These are phyloP conservation scores for Cygnus atratus DNA, from an alignment of 2,113 vertebrate species.

Conservation along the genomic window DNA sequence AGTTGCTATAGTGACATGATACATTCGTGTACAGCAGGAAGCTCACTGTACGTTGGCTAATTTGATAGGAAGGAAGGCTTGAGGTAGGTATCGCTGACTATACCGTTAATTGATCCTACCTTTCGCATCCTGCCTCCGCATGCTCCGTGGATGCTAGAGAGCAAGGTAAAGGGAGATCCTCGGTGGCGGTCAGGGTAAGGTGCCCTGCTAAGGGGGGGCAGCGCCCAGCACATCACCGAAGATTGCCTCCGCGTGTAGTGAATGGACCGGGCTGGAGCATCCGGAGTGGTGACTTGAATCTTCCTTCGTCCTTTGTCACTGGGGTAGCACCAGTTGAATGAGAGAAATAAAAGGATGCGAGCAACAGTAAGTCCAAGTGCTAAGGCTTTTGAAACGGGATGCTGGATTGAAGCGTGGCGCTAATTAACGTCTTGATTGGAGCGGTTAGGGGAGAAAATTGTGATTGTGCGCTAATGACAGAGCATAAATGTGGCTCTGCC, in stretches of 20 bases:
- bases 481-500: conserved; percentile 29
- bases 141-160: conserved; percentile 35
- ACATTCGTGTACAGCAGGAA: conserved; percentile 74
- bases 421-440: conserved; percentile 48
- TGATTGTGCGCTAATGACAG: conserved; percentile 17
- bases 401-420: conserved; percentile 35
- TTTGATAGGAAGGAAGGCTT: conserved; percentile 75
- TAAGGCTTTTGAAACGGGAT: conserved; percentile 61
- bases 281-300: conserved; percentile 73
- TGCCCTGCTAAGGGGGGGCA: conserved; percentile 37
- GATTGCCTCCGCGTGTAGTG: conserved; percentile 64
- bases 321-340: conserved; percentile 84
- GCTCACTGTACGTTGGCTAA: conserved; percentile 72
- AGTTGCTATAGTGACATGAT: conserved; percentile 90
- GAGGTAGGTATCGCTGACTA: conserved; percentile 76
- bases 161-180: conserved; percentile 34
- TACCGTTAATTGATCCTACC: conserved; percentile 75
- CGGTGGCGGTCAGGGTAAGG: conserved; percentile 29
- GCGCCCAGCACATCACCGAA: conserved; percentile 49
- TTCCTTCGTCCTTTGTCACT: conserved; percentile 72
- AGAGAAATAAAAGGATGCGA: conserved; percentile 86
- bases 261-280: conserved; percentile 70
- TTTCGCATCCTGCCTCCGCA: conserved; percentile 55
- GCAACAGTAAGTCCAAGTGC: conserved; percentile 87
- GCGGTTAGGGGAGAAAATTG: conserved; percentile 39